These are phyloP conservation scores for Zootoca vivipara DNA, from an alignment of 2,113 vertebrate genomes.

Conservation along the genomic window DNA sequence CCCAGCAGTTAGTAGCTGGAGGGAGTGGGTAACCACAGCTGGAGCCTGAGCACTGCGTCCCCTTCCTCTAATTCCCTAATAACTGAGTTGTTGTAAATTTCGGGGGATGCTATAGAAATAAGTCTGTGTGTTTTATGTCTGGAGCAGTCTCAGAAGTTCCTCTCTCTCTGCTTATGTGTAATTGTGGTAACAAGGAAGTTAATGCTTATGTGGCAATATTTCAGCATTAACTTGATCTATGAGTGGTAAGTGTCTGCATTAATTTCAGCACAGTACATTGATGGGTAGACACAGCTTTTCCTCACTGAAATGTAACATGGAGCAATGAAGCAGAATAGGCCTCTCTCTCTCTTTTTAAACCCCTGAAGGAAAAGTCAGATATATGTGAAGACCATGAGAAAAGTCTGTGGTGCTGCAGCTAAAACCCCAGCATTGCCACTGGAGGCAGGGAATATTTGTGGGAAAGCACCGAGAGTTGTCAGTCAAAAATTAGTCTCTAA, in stretches of 20 bases:
- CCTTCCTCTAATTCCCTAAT: too few species aligned
- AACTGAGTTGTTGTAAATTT: too few species aligned
- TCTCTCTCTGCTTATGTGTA: background rate
- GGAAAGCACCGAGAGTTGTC: background rate
- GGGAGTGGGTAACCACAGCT: too few species aligned
- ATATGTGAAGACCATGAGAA: background rate
- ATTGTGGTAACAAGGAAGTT: background rate
- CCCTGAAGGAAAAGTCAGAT: background rate
- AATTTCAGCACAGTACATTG: background rate
- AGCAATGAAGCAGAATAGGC: background rate
- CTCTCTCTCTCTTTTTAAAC: background rate
- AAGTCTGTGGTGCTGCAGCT: background rate
- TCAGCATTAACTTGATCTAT: background rate
- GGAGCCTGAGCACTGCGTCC: too few species aligned
- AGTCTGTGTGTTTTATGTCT: background rate
- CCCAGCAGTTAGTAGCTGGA: too few species aligned
- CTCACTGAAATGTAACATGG: background rate
- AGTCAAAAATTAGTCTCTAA: background rate
- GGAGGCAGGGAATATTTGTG: background rate
- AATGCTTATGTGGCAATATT: background rate
- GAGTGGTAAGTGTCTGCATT: background rate
- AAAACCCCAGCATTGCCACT: background rate
- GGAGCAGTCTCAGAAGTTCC: background rate
- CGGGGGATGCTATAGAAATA: background rate
- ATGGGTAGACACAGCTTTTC: background rate